Conservation (phyloP, 1,140 invertebrate genomes). For the Stegodyphus dumicola region DNA sequence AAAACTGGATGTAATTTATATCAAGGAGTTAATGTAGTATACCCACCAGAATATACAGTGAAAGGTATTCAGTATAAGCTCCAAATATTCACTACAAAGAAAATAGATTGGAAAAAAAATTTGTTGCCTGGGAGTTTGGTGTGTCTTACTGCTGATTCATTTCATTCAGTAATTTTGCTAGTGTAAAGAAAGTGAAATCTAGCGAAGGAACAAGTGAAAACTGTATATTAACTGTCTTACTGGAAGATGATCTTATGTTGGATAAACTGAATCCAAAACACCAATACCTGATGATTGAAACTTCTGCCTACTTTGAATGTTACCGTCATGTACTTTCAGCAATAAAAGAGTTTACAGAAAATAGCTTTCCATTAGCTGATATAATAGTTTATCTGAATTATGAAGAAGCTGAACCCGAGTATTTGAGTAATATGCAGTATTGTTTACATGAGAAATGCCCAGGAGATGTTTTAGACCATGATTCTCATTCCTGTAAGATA, state of each 20-base stretch:
- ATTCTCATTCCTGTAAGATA: neutral
- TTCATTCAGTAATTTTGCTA: conserved; percentile 75
- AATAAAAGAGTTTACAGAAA: conserved; percentile 66
- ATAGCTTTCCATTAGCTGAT: conserved; percentile 68
- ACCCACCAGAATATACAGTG: neutral
- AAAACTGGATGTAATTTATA: neutral
- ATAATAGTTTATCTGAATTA: conserved; percentile 64
- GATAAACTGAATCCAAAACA: conserved; percentile 11
- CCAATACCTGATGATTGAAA: conserved; percentile 68
- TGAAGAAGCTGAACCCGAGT: conserved; percentile 29
- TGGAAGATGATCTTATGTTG: conserved; percentile 65
- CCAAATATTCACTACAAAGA: neutral
- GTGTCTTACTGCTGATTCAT: conserved; percentile 77
- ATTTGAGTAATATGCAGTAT: conserved; percentile 29
- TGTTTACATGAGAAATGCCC: conserved; percentile 37
- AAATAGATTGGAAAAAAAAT: neutral
- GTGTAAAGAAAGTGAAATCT: conserved; percentile 73
- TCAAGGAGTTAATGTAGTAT: conserved; percentile 10
- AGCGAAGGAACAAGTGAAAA: neutral
- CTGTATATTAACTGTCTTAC: conserved; percentile 63
- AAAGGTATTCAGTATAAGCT: conserved; percentile 29
- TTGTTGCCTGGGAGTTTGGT: conserved; percentile 77
- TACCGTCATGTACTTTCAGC: conserved; percentile 69
- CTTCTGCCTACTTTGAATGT: conserved; percentile 71
- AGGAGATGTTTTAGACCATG: neutral